Evolutionary conservation across 2,888 invertebrate genomes (phyloP), one percentile per base, ranked within the genome.

Genomic region (Hirtodrosophila confusa): DNA sequence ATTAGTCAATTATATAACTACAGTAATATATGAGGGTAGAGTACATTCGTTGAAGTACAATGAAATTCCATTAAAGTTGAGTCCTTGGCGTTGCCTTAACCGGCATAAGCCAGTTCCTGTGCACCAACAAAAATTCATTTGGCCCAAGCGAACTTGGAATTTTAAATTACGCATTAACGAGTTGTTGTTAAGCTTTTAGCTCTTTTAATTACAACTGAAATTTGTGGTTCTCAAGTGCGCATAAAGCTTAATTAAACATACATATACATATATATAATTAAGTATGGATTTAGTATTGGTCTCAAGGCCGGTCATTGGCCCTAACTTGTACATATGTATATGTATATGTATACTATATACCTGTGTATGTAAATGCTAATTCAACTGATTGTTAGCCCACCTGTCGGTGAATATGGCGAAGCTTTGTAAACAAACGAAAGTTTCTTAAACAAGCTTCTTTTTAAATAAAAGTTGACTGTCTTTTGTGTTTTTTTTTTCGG

Each of bases 81-180:
- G 24, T 67, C 61, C 70, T 67, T 67, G 67, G 17, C 27, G 35
- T 12, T 24, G 50, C 31, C 55, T 39, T 54, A 43, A 12, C 10
- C 31, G 41, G 44, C 36, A 47, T 17, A 31, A n/a, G 23, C 27
- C 50, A 33, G 36, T 47, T 40, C 73, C 65, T 66, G 41, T 23
- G 8, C 12, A 49, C 36, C 27, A 45, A 50, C 27, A 17, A 33
- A 31, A 53, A 41, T 55, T 40, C 17, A 53, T 49, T 60, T 57
- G 65, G 54, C 56, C 43, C 24, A 56, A 62, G 61, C 63, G 51
- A 60, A 62, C 60, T 72, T 64, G 45, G 71, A 63, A 78, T 85
- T 64, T 55, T 31, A 63, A 85, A 80, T 82, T 69, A 48, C 37
- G 48, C 29, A 64, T 84, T 68, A 51, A 58, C 44, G 62, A 53